phyloP scores from a whole-genome alignment of 92 coral and sea anemone species.

The Muricea muricata region DNA sequence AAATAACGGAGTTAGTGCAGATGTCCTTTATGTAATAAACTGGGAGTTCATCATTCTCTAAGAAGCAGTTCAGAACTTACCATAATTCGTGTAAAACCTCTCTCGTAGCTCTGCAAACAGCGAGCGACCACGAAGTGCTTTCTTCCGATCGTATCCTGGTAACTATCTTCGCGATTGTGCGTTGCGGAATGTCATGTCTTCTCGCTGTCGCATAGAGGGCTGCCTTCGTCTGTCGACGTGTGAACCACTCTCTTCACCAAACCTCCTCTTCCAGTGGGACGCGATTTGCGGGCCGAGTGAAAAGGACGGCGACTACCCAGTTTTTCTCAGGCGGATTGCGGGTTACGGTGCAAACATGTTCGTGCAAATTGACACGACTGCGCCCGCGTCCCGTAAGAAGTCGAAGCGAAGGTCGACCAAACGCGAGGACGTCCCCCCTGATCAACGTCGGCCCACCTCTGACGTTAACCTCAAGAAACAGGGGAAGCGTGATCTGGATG shows the following conservation, averaged over 20 bases:
- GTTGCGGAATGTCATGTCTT: constrained; percentile 53
- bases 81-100: not conserved
- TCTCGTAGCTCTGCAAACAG: constrained; percentile 57
- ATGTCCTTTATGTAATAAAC: no score
- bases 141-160: constrained; percentile 79
- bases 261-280: constrained; percentile 94
- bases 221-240: constrained; percentile 79
- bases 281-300: constrained; percentile 80
- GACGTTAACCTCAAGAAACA: constrained; percentile 6
- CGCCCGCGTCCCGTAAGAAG: constrained; percentile 80
- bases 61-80: no score
- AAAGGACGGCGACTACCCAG: constrained; percentile 88
- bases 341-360: constrained; percentile 86
- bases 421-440: constrained; percentile 31
- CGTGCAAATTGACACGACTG: constrained; percentile 95
- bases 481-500: constrained; percentile 11
- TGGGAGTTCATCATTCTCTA: no score
- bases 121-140: constrained; percentile 83
- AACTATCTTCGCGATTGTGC: constrained; percentile 44
- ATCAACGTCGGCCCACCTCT: constrained; percentile 22
- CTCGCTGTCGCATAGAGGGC: constrained; percentile 83
- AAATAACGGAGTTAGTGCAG: no score
- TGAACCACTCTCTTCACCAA: constrained; percentile 83
- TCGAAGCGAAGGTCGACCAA: constrained; percentile 35
- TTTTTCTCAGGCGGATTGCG: constrained; percentile 73